Conservation (phyloP, 1,140 invertebrate species). For the Subanguina moxae region DNA sequence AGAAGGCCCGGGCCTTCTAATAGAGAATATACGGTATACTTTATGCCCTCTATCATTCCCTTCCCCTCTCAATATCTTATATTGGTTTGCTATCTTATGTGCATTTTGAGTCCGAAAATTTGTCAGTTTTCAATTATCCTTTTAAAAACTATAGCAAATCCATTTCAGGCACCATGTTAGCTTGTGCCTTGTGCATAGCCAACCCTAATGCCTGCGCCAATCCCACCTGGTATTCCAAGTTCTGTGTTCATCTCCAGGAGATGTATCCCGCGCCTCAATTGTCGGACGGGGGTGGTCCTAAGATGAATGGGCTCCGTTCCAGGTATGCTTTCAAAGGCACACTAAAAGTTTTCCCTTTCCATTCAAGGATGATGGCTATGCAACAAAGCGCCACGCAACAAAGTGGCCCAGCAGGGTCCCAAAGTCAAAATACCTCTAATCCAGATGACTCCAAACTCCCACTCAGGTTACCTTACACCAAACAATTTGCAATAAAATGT, state of each 20-base stretch:
- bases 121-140: not conserved
- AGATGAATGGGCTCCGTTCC: slow-evolving; percentile 57
- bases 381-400: slow-evolving; percentile 35
- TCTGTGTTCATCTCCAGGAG: slow-evolving; percentile 57
- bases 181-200: slow-evolving; percentile 58
- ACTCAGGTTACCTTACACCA: slow-evolving; percentile 22
- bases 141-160: slow-evolving; percentile 10
- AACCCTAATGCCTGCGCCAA: slow-evolving; percentile 57
- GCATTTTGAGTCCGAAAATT: too few species aligned
- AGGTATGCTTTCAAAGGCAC: not conserved
- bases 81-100: too few species aligned
- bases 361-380: slow-evolving; percentile 43
- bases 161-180: slow-evolving; percentile 55
- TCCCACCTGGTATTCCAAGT: slow-evolving; percentile 56
- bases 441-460: slow-evolving; percentile 27
- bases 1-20: too few species aligned
- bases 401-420: not conserved
- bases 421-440: not conserved
- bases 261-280: slow-evolving; percentile 52
- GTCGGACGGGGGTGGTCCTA: slow-evolving; percentile 42
- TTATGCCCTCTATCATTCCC: too few species aligned
- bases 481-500: not conserved
- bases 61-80: too few species aligned
- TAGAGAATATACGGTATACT: too few species aligned
- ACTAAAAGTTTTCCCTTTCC: too few species aligned